These are phyloP conservation scores for Caranx ignobilis DNA, from an alignment of 2,113 vertebrate genomes.

Conservation along the genomic window DNA sequence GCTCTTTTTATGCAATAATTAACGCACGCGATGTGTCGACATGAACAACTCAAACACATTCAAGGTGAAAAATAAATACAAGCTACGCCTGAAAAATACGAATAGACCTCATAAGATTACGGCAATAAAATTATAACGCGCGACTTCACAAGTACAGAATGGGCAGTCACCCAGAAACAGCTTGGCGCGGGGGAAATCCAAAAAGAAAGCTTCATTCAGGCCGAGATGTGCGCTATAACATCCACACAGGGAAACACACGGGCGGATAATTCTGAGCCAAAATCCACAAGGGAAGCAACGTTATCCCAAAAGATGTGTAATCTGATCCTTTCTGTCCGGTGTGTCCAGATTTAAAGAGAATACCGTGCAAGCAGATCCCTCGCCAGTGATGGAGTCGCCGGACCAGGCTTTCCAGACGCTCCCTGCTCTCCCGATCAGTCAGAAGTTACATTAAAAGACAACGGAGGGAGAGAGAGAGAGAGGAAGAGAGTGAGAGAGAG, in stretches of 20 bases:
- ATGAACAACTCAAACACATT: conserved; percentile 17
- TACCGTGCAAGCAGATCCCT: conserved; percentile 40
- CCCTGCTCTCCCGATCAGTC: conserved; percentile 66
- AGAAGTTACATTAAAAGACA: conserved; percentile 83
- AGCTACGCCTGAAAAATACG: not conserved
- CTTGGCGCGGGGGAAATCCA: conserved; percentile 49
- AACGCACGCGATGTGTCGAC: conserved; percentile 34
- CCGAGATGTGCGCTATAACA: conserved; percentile 43
- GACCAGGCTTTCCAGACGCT: conserved; percentile 67
- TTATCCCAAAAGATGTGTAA: conserved; percentile 39
- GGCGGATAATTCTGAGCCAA: conserved; percentile 23
- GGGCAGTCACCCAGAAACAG: conserved; percentile 55
- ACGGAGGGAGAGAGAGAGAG: conserved; percentile 55
- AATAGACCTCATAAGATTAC: not conserved
- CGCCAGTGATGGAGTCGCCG: conserved; percentile 40
- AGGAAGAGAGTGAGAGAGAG: conserved; percentile 50
- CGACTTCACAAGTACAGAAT: conserved; percentile 25
- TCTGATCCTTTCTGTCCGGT: conserved; percentile 50
- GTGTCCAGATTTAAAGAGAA: conserved; percentile 56
- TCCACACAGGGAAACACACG: conserved; percentile 42
- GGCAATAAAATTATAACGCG: conserved; percentile 31
- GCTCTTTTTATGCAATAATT: conserved; percentile 37
- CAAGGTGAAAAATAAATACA: conserved; percentile 16
- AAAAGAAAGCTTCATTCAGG: conserved; percentile 59
- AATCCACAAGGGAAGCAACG: conserved; percentile 53